A percentile compares a stretch with the other conserved stretches of the same genome.
These are phyloP conservation scores for Trogon melanurus DNA, from an alignment of 2,113 vertebrate species.

Conservation along the genomic window DNA sequence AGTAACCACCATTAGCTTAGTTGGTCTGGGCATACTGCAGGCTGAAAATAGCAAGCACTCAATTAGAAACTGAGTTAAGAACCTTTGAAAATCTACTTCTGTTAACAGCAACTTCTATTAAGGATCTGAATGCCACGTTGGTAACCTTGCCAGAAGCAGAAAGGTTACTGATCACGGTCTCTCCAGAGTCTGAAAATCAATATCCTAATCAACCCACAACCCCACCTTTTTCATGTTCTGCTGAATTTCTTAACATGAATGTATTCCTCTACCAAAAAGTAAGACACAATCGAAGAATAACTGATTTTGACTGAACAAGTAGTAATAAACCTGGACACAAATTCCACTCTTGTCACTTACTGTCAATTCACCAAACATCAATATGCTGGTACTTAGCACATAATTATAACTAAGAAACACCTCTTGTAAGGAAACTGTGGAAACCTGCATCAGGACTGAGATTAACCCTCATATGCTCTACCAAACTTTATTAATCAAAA, in stretches of 20 bases:
- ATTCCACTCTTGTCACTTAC: not conserved
- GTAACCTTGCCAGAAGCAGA: not conserved
- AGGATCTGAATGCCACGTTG: not conserved
- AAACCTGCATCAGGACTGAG: not conserved
- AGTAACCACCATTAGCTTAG: not conserved
- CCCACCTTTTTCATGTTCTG: not conserved
- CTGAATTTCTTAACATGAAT: not conserved
- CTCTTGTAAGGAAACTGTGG: not conserved
- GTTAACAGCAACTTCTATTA: not conserved
- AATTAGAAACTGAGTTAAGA: slow-evolving; percentile 44
- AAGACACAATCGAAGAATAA: not conserved
- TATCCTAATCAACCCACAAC: not conserved
- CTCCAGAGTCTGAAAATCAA: not conserved
- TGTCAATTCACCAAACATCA: not conserved
- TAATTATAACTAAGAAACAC: not conserved
- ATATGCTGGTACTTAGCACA: not conserved
- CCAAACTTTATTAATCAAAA: not conserved
- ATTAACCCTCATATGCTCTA: not conserved
- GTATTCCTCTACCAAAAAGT: not conserved
- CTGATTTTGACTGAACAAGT: not conserved
- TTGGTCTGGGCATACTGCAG: not conserved
- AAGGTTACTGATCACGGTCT: not conserved
- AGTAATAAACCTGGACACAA: not conserved
- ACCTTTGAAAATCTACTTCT: slow-evolving; percentile 32
- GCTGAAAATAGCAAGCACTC: slow-evolving; percentile 14